A percentile compares a stretch with the other conserved stretches of the same genome.
phyloP scores from a whole-genome alignment of 2,888 invertebrate genomes.

The Chaetogeoica ovagalla region DNA sequence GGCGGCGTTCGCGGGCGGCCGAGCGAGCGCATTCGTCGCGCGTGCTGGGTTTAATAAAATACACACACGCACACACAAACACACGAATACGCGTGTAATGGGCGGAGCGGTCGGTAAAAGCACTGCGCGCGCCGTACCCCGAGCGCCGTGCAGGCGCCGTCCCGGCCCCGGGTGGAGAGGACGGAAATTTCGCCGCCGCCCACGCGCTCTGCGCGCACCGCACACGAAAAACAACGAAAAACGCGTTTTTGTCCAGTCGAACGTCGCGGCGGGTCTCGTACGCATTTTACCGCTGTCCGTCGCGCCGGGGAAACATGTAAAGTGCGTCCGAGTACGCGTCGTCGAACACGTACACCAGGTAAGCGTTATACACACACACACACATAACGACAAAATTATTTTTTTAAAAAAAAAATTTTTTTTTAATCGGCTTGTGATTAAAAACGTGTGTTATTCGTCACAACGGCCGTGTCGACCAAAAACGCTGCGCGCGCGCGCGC shows the following conservation, averaged over 20 bases:
- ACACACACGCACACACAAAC: neutral
- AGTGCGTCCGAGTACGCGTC: neutral
- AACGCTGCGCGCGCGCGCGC: too few species aligned
- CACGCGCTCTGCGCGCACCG: slow-evolving; percentile 28
- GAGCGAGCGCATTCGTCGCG: neutral
- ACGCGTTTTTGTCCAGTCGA: slow-evolving; percentile 40
- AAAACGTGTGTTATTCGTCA: too few species aligned
- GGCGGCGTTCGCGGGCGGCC: slow-evolving; percentile 6
- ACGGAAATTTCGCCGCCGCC: slow-evolving; percentile 3
- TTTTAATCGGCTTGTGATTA: too few species aligned
- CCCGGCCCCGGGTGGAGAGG: neutral
- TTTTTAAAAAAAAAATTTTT: too few species aligned
- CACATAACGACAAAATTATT: neutral
- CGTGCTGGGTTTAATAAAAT: neutral
- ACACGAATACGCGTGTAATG: neutral
- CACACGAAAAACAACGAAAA: slow-evolving; percentile 47
- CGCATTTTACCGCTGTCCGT: neutral
- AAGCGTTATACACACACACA: neutral
- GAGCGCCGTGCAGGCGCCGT: neutral
- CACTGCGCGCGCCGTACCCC: neutral
- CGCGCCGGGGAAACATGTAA: slow-evolving; percentile 27
- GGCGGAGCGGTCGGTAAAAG: neutral
- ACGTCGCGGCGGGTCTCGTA: slow-evolving; percentile 27
- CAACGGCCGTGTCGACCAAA: too few species aligned
- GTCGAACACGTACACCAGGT: slow-evolving; percentile 39